phyloP scores from a whole-genome alignment of 2,113 vertebrate genomes.

The Ellobius talpinus region DNA sequence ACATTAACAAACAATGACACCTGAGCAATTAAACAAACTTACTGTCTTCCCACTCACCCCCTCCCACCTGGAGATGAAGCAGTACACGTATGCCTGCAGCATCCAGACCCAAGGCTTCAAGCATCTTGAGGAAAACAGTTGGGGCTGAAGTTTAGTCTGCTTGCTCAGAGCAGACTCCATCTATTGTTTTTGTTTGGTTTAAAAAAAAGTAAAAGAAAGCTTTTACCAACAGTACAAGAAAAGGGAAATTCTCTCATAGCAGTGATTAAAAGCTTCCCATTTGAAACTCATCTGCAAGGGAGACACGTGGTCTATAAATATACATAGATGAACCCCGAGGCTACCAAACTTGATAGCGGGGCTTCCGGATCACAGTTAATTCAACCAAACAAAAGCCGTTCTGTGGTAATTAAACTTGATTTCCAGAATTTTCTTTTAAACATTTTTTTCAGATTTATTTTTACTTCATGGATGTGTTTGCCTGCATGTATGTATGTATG shows the following conservation, averaged over 20 bases:
- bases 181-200: background rate
- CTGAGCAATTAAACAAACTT: slow-evolving; percentile 25
- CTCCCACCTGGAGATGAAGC: background rate
- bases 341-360: background rate
- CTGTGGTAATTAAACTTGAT: slow-evolving; percentile 62
- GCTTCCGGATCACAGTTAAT: slow-evolving; percentile 79
- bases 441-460: background rate
- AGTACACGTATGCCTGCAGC: background rate
- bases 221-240: background rate
- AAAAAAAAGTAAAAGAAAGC: background rate
- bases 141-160: background rate
- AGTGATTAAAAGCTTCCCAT: background rate
- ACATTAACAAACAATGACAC: slow-evolving; percentile 54
- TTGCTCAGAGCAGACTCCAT: slow-evolving; percentile 10
- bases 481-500: background rate
- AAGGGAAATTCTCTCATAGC: background rate
- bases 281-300: slow-evolving; percentile 30
- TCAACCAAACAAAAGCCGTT: slow-evolving; percentile 62
- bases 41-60: background rate
- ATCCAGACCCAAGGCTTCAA: background rate
- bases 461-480: background rate
- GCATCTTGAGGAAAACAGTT: slow-evolving; percentile 26
- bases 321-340: slow-evolving; percentile 23
- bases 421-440: background rate
- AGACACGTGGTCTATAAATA: background rate